Evolutionary conservation across 2,888 invertebrate species (phyloP).

Genomic region (Torymus auratus): DNA sequence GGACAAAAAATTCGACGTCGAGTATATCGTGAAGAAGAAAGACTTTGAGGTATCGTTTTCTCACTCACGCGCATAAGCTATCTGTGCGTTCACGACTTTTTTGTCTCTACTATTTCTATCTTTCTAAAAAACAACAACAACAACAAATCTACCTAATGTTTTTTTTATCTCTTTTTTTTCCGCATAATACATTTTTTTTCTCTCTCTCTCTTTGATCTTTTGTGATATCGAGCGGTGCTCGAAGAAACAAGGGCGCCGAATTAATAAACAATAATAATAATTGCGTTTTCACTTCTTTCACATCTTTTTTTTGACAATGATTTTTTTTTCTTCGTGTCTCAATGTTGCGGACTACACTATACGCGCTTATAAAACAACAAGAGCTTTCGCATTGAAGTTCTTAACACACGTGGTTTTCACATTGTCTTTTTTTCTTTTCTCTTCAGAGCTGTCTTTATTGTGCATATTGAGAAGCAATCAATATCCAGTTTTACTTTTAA

Average conservation of each 20-base stretch:
- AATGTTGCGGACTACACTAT: conserved; percentile 46
- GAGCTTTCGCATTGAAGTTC: conserved; percentile 53
- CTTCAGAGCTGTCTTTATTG: conserved; percentile 42
- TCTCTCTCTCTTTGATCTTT: conserved; percentile 8
- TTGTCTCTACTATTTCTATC: conserved; percentile 30
- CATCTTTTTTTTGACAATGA: conserved; percentile 37
- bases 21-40: conserved; percentile 98
- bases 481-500: not conserved
- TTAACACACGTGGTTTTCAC: conserved; percentile 50
- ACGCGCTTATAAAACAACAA: conserved; percentile 48
- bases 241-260: conserved; percentile 24
- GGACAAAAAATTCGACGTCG: conserved; percentile 98
- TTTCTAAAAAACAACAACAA: not conserved
- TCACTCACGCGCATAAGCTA: conserved; percentile 33
- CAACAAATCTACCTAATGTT: conserved; percentile 2
- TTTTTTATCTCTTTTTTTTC: conserved; percentile 21
- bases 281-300: conserved; percentile 24
- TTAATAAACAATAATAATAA: conserved; percentile 50
- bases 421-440: conserved; percentile 52
- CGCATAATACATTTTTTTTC: conserved; percentile 18
- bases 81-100: conserved; percentile 54
- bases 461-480: conserved; percentile 39
- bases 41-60: conserved; percentile 93
- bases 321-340: conserved; percentile 32
- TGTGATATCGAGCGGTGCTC: conserved; percentile 12